Conservation (phyloP, 1,140 invertebrate genomes). For the Atta texana region DNA sequence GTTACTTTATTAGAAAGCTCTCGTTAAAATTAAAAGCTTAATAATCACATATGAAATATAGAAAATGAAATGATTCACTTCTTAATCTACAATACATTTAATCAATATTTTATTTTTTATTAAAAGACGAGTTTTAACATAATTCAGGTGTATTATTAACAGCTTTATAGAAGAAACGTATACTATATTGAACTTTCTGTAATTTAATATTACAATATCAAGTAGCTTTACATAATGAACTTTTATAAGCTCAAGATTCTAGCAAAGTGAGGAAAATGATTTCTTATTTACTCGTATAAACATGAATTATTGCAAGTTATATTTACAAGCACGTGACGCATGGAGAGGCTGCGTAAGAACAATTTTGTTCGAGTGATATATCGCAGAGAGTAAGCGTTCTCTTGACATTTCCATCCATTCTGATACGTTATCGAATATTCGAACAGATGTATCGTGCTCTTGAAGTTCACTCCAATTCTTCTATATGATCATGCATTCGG, state of each 20-base stretch:
- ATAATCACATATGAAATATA: background rate
- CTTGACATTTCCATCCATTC: background rate
- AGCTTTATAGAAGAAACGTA: background rate
- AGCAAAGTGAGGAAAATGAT: background rate
- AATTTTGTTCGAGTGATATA: background rate
- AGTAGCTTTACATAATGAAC: background rate
- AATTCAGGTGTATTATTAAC: background rate
- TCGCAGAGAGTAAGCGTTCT: background rate
- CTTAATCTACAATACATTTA: background rate
- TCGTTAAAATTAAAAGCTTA: no score
- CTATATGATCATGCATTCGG: background rate
- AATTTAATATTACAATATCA: background rate
- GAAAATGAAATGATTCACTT: background rate
- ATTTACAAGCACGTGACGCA: background rate
- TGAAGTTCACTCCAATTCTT: background rate
- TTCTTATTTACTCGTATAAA: background rate
- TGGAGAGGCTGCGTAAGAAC: background rate
- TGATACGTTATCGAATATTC: background rate
- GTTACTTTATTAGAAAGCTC: no score
- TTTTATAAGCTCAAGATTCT: background rate
- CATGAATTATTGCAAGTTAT: background rate
- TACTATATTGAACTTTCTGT: background rate
- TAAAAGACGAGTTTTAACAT: background rate
- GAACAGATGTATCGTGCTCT: background rate
- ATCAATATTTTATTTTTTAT: background rate